Evolutionary conservation across 2,888 invertebrate genomes (phyloP), one percentile per base, ranked within the genome.

Genomic region (Tromatobia lineatoria): DNA sequence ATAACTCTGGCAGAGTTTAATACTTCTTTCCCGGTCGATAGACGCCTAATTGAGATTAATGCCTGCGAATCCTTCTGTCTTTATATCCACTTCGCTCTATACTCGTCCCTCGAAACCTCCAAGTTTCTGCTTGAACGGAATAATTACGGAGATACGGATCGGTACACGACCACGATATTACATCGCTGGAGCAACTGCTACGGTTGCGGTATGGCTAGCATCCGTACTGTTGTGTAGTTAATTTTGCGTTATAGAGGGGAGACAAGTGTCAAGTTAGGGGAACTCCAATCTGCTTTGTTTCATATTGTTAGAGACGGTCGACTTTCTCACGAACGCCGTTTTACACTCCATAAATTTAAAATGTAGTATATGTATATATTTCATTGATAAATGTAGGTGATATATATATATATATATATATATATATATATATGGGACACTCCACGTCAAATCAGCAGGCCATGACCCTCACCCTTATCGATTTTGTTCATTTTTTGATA

Each of bases 101-200:
- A 6, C 64, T 18, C 69, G 34, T 76, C 64, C 59, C 71, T 81
- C 82, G 83, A 73, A 86, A 86, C 83, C 85, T 87, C 77, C 82
- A 86, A 87, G 86, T 88, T 88, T 87, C 86, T 66, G 78, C 80
- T 85, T 85, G 83, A 88, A 89, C 88, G 89, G 88, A 88, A 90
- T 90, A 90, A 89, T 90, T 89, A 88, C 87, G 85, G 10, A 87
- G 90, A 90, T 89, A 87, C 81, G 70, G 82, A 89, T 90, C 90
- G 85, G 80, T 79, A 79, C 79, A 83, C 61, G 82, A 52, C 69
- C 78, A 79, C 78, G 79, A 83, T 83, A 79, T 79, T 79, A 61
- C 64, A 79, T 18, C 42, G 61, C 42, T 13, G 38, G 11, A 52
- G 64, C 59, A 74, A 29, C 54, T 20, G 66, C 57, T 15, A 38